These are phyloP conservation scores for Reticulitermes speratus DNA, from an alignment of 1,140 invertebrate species.

Conservation along the genomic window DNA sequence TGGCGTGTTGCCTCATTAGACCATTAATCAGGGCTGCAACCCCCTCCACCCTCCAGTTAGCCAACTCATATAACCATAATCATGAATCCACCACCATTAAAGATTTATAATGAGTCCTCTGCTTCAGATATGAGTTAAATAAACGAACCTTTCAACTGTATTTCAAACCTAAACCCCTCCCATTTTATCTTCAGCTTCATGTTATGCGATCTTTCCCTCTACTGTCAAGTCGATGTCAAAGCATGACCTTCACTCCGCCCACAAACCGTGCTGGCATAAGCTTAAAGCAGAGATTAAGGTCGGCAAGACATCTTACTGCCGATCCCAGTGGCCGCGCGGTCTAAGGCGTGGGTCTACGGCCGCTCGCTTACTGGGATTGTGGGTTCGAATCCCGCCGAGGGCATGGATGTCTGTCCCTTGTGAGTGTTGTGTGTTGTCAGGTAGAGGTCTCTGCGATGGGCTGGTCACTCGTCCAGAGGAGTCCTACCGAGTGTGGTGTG, in stretches of 20 bases:
- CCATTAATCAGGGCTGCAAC: background rate
- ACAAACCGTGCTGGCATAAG: background rate
- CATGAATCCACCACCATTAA: background rate
- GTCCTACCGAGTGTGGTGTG: too few relatives aligned
- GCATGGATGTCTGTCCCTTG: too few relatives aligned
- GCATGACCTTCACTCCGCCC: background rate
- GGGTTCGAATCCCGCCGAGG: too few relatives aligned
- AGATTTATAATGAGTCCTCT: too few relatives aligned
- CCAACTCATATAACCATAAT: constrained; percentile 12
- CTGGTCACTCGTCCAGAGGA: too few relatives aligned
- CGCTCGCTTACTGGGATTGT: too few relatives aligned
- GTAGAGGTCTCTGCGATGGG: too few relatives aligned
- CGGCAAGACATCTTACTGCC: background rate
- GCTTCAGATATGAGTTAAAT: background rate
- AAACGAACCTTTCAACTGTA: background rate
- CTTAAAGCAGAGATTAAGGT: background rate
- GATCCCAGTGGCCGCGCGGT: too few relatives aligned
- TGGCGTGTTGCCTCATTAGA: background rate
- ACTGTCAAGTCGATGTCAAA: background rate
- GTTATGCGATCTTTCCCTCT: background rate
- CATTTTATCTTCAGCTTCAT: background rate
- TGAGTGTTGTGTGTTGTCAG: too few relatives aligned
- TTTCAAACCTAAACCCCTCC: background rate
- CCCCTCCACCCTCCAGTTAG: background rate
- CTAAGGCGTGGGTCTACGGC: too few relatives aligned